Percentiles rank a stretch among this genome's conserved stretches.
phyloP scores from a whole-genome alignment of 2,113 vertebrate species.

The Nothocercus nigrocapillus region DNA sequence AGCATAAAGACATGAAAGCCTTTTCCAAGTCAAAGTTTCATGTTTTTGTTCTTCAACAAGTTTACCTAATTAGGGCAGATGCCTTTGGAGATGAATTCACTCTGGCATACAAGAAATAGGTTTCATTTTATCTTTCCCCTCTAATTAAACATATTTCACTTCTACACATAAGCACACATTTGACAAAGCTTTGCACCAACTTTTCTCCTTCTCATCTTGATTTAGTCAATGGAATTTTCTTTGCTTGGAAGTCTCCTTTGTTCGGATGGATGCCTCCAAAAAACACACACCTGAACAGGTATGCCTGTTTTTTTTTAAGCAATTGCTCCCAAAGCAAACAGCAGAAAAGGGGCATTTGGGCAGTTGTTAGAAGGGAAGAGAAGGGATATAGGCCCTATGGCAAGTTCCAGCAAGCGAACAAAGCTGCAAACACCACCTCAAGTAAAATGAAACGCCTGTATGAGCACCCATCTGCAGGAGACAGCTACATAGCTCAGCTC shows the following conservation, averaged over 20 bases:
- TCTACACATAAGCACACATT: background rate
- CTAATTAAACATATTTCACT: background rate
- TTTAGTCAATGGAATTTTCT: background rate
- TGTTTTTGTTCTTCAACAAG: background rate
- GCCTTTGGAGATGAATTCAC: background rate
- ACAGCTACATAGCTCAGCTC: background rate
- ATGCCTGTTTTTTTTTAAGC: background rate
- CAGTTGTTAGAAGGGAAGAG: background rate
- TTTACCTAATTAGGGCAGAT: background rate
- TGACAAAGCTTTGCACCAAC: background rate
- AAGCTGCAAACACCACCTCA: fast-evolving
- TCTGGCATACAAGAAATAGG: background rate
- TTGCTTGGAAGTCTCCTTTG: background rate
- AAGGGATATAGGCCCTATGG: background rate
- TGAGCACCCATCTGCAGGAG: background rate
- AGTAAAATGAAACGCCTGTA: background rate
- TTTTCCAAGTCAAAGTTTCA: background rate
- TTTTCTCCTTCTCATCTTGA: background rate
- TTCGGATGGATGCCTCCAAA: background rate
- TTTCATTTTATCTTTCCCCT: background rate
- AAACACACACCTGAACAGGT: background rate
- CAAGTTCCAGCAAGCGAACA: background rate
- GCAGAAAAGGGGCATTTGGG: background rate
- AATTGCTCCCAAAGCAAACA: background rate
- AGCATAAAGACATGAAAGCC: background rate